Percentiles rank a stretch among this genome's conserved stretches.
phyloP scores from a whole-genome alignment of 2,113 vertebrate genomes.

The Albula goreensis region DNA sequence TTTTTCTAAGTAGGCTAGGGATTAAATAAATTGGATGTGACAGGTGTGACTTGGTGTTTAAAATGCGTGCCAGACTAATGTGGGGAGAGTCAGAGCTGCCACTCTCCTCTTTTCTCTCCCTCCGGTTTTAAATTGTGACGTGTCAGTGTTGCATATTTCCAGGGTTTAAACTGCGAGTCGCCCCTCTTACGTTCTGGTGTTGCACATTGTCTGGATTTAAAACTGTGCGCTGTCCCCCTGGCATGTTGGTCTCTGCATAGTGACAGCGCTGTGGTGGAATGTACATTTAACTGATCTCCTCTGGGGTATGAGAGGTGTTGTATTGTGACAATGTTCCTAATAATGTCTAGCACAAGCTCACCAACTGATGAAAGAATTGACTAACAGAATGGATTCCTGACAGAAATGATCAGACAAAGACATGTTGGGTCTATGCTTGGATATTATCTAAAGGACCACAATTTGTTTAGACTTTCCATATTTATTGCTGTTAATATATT shows the following conservation, averaged over 20 bases:
- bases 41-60: slow-evolving; percentile 78
- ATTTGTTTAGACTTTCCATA: not conserved
- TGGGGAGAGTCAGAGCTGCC: slow-evolving; percentile 46
- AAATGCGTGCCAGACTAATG: slow-evolving; percentile 66
- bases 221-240: not conserved
- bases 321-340: not conserved
- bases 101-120: slow-evolving; percentile 27
- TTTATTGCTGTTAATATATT: not conserved
- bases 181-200: not conserved
- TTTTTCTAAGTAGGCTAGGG: slow-evolving; percentile 75
- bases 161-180: slow-evolving; percentile 2
- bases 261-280: not conserved
- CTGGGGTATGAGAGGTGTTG: not conserved
- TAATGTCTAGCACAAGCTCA: not conserved
- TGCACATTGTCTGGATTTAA: not conserved
- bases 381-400: not conserved
- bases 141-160: slow-evolving; percentile 1
- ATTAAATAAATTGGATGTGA: slow-evolving; percentile 81
- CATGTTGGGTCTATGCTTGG: not conserved
- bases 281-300: not conserved
- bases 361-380: not conserved
- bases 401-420: not conserved
- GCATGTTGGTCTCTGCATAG: not conserved
- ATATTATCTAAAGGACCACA: not conserved
- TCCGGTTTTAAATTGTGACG: slow-evolving; percentile 29